Evolutionary conservation across 1,140 invertebrate species (phyloP).

Genomic region (Phocides pigmalion): DNA sequence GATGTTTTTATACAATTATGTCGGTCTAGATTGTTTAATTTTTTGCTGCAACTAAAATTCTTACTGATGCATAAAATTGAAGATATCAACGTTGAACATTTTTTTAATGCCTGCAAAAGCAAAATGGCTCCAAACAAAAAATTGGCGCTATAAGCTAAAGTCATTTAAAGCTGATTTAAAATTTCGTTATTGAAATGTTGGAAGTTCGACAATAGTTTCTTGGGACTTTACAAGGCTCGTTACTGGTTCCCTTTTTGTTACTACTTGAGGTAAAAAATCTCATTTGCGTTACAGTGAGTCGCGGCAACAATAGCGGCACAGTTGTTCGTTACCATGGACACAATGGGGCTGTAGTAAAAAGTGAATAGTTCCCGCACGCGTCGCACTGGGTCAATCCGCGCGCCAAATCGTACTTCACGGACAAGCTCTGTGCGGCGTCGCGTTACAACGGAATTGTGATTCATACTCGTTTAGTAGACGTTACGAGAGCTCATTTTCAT

Average conservation of each 20-base stretch:
- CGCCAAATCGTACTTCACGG: not conserved
- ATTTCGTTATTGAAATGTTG: not conserved
- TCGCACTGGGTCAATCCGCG: conserved; percentile 12
- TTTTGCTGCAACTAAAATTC: not conserved
- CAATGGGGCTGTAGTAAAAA: conserved; percentile 6
- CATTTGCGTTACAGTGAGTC: not conserved
- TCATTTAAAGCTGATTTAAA: not conserved
- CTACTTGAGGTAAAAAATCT: not conserved
- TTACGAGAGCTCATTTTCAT: not conserved
- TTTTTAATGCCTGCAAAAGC: conserved; percentile 2
- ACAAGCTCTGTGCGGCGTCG: not conserved
- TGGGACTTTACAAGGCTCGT: not conserved
- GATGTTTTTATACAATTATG: conserved; percentile 9
- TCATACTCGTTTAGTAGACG: not conserved
- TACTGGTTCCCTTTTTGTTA: not conserved
- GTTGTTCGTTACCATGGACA: not conserved
- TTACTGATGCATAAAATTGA: conserved; percentile 28
- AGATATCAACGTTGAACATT: conserved; percentile 21
- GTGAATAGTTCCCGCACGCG: conserved; percentile 14
- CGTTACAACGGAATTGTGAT: conserved; percentile 1
- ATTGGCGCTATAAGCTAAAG: not conserved
- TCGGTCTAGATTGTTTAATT: conserved; percentile 16
- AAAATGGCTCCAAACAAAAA: conserved; percentile 3
- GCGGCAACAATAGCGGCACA: conserved; percentile 2
- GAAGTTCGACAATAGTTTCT: not conserved